Conservation (phyloP, 2,888 invertebrate species). For the Perizoma flavofasciatum region DNA sequence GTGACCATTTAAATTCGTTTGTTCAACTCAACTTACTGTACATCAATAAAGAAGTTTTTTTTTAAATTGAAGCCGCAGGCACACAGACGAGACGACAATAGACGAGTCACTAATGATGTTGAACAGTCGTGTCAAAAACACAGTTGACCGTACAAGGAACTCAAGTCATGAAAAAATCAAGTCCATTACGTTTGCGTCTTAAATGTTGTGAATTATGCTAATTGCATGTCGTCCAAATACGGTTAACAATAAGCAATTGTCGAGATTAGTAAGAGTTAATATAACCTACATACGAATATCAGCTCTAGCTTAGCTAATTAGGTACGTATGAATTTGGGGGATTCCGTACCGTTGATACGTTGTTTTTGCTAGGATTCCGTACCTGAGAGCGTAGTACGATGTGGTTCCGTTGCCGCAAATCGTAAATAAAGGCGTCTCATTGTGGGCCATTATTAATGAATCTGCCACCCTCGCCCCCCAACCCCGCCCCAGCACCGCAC, state of each 20-base stretch:
- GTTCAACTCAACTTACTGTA: slow-evolving; percentile 38
- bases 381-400: slow-evolving; percentile 52
- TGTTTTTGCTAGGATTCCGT: slow-evolving; percentile 45
- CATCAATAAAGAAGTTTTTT: slow-evolving; percentile 46
- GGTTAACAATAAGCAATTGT: slow-evolving; percentile 41
- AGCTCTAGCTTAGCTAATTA: slow-evolving; percentile 4
- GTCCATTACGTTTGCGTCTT: slow-evolving; percentile 54
- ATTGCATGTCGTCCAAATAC: slow-evolving; percentile 53
- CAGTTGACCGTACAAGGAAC: slow-evolving; percentile 54
- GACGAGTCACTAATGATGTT: slow-evolving; percentile 37
- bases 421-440: slow-evolving; percentile 83
- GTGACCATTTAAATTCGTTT: slow-evolving; percentile 42
- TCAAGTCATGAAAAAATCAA: slow-evolving; percentile 53
- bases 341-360: slow-evolving; percentile 35
- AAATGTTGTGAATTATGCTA: slow-evolving; percentile 61
- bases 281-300: slow-evolving; percentile 2
- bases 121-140: slow-evolving; percentile 47
- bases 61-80: slow-evolving; percentile 45
- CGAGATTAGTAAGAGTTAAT: slow-evolving; percentile 32
- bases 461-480: slow-evolving; percentile 64
- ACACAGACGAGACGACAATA: slow-evolving; percentile 39
- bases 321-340: slow-evolving; percentile 24
- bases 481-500: slow-evolving; percentile 58
- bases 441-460: slow-evolving; percentile 83
- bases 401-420: slow-evolving; percentile 72